Evolutionary conservation across 2,113 vertebrate genomes (phyloP), one percentile per base, ranked within the genome.

Genomic region (Henicopernis longicauda): DNA sequence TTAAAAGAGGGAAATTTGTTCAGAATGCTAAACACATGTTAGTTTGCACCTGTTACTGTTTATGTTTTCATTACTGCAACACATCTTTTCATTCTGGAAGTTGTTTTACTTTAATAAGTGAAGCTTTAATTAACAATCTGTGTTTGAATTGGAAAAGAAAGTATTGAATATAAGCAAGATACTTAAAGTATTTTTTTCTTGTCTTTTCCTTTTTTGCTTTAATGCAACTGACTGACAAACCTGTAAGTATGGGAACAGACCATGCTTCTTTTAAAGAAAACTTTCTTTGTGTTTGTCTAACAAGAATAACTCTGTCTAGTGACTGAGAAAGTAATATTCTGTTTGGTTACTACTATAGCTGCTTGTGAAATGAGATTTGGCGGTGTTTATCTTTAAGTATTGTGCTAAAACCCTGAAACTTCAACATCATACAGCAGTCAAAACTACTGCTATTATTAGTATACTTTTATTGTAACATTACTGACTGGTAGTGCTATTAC

Each of bases 121-220:
- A 66, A 36, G 8, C 4, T 71, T 93, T 73, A 90, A 63, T 69
- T 86, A 69, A 27, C 5, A 69, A 45, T 82, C 44, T 70, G 47
- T 88, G 58, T 95, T 83, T 82, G 27, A 81, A 95, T 27, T 74
- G 29, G 25, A 36, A 95, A 90, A 91, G 93, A 90, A 92, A 18
- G 7, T 88, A 27, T 89, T 96, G 61, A 93, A 87, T 95, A 49
- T 73, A 94, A 96, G 71, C 19, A 81, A 89, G 45, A 69, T 19
- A 27, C 6, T 81, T 40, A 4, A 86, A 89, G 9, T 27, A 15
- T 16, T 50, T 16, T 77, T 42, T 78, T 17, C 4, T 16, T 47
- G 16, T 44, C 15, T 34, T 14, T 31, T 12, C 18, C 32, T 10
- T 27, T 45, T 40, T 67, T 44, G 4, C 9, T 82, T 74, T 52